A percentile compares a stretch with the other conserved stretches of the same genome.
phyloP scores from a whole-genome alignment of 2,888 invertebrate species.

The Lumbricus terrestris region DNA sequence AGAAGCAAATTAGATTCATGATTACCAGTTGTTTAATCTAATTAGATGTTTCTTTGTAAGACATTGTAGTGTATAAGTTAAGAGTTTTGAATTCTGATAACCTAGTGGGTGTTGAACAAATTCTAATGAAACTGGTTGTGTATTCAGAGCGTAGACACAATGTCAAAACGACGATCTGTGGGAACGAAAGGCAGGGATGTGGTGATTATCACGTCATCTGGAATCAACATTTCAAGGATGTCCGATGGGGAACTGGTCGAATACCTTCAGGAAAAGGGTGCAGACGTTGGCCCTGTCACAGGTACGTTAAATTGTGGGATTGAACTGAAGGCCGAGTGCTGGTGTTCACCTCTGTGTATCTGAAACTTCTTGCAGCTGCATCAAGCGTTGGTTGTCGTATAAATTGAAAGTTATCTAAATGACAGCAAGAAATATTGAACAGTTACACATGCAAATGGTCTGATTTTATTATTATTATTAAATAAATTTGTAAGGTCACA shows the following conservation, averaged over 20 bases:
- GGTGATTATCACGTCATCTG: not conserved
- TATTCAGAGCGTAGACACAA: not conserved
- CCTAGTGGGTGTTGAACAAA: not conserved
- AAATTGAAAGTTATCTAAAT: not conserved
- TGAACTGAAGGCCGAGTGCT: not conserved
- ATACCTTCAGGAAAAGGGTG: not conserved
- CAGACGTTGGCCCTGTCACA: conserved; percentile 3
- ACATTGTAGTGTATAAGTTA: too few species aligned
- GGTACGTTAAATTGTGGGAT: not conserved
- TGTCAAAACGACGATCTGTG: not conserved
- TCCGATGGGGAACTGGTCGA: not conserved
- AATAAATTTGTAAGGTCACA: too few species aligned
- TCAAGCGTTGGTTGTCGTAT: not conserved
- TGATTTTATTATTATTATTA: too few species aligned
- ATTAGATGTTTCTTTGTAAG: too few species aligned
- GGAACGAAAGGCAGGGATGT: not conserved
- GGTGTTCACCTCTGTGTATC: not conserved
- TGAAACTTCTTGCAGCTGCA: not conserved
- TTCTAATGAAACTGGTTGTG: not conserved
- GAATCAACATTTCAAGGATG: not conserved
- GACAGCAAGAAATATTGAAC: too few species aligned
- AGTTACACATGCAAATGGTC: too few species aligned
- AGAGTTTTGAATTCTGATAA: too few species aligned
- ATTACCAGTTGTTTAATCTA: too few species aligned
- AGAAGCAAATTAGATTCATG: too few species aligned